A percentile compares a stretch with the other conserved stretches of the same genome.
These are phyloP conservation scores for Coremacera marginata DNA, from an alignment of 2,888 invertebrate genomes.

Conservation along the genomic window DNA sequence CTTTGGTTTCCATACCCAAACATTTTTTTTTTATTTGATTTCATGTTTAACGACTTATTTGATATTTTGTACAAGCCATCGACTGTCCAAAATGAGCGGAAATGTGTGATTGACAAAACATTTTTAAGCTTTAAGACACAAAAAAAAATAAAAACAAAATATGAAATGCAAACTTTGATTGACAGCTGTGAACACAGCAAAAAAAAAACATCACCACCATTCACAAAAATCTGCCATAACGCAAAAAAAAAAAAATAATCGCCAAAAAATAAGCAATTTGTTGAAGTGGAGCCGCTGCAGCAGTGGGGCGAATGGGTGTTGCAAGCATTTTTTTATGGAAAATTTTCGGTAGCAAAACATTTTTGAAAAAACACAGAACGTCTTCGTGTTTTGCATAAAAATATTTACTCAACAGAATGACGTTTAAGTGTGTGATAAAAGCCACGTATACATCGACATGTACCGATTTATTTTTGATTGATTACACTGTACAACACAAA, in stretches of 20 bases:
- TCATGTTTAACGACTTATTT: constrained; percentile 7
- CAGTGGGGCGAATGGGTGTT: too few species aligned
- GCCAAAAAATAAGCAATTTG: background rate
- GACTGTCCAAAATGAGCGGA: constrained; percentile 31
- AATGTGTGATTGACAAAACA: constrained; percentile 33
- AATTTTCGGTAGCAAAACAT: too few species aligned
- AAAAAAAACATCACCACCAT: background rate
- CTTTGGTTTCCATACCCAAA: background rate
- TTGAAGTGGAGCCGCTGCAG: background rate
- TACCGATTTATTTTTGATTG: too few species aligned
- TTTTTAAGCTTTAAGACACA: constrained; percentile 5
- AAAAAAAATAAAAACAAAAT: background rate
- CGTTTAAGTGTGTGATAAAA: too few species aligned
- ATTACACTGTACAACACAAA: too few species aligned
- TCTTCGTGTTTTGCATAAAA: too few species aligned
- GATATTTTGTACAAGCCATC: constrained; percentile 26
- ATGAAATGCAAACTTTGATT: constrained; percentile 8
- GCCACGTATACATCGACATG: too few species aligned
- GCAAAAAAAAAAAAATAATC: background rate
- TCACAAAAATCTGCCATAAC: background rate
- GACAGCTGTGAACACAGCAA: background rate
- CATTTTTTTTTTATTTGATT: background rate
- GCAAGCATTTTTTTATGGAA: too few species aligned
- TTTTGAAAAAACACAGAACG: too few species aligned
- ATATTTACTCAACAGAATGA: too few species aligned